phyloP scores from a whole-genome alignment of 2,113 vertebrate genomes.

The Cryptomyrus ogoouensis region DNA sequence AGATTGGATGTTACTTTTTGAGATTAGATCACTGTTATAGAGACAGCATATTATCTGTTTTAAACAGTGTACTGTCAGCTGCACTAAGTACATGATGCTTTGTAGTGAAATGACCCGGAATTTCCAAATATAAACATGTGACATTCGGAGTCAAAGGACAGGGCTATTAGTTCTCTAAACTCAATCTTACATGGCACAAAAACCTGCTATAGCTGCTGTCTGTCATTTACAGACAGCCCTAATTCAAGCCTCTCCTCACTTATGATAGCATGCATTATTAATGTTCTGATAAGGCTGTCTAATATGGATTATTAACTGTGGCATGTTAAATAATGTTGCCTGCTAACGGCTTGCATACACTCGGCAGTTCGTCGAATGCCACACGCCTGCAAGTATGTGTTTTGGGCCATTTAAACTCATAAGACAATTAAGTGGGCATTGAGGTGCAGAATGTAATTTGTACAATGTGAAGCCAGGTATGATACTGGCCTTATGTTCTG shows the following conservation, averaged over 20 bases:
- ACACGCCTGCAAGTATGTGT: not conserved
- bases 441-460: not conserved
- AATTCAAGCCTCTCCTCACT: not conserved
- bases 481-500: not conserved
- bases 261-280: slow-evolving; percentile 14
- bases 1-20: not conserved
- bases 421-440: slow-evolving; percentile 16
- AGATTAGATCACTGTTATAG: not conserved
- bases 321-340: slow-evolving; percentile 4
- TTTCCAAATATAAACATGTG: not conserved
- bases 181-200: not conserved
- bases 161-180: not conserved
- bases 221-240: not conserved
- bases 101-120: not conserved
- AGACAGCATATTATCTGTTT: not conserved
- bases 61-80: not conserved
- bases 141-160: not conserved
- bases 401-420: slow-evolving; percentile 1
- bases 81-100: not conserved
- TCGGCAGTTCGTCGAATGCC: not conserved
- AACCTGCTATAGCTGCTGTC: not conserved
- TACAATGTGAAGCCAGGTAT: not conserved
- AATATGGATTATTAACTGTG: slow-evolving; percentile 11
- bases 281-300: slow-evolving; percentile 7
- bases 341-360: not conserved